Evolutionary conservation across 1,140 invertebrate species (phyloP).

Genomic region (Drosophila novamexicana): DNA sequence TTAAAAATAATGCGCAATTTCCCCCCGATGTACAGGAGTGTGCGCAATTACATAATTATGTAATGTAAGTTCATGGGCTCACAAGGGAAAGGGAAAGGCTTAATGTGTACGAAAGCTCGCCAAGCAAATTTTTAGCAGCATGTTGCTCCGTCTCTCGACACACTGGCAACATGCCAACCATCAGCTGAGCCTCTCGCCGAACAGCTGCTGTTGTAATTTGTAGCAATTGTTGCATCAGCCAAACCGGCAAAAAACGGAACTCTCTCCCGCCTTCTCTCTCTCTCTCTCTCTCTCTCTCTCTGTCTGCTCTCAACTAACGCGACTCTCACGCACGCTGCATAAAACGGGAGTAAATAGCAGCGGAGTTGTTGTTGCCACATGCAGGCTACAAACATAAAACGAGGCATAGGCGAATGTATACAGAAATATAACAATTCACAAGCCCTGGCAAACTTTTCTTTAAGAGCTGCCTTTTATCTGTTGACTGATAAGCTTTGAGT

Average conservation of each 20-base stretch:
- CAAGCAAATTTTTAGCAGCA: constrained; percentile 28
- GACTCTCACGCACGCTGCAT: constrained; percentile 43
- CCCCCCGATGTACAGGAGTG: neutral
- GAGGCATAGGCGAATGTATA: constrained; percentile 1
- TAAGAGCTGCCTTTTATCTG: neutral
- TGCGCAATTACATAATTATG: constrained; percentile 1
- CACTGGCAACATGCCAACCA: constrained; percentile 38
- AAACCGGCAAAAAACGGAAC: constrained; percentile 29
- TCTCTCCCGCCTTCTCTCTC: neutral
- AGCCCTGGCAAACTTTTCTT: neutral
- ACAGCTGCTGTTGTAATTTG: constrained; percentile 62
- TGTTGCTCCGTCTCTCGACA: neutral
- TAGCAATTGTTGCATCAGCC: constrained; percentile 73
- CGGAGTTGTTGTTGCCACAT: neutral
- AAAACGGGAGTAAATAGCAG: no score
- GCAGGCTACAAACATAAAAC: constrained; percentile 6
- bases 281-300: neutral
- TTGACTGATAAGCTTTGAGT: neutral
- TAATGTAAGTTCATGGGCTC: constrained; percentile 6
- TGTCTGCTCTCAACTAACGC: neutral
- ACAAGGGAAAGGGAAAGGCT: neutral
- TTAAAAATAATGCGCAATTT: constrained; percentile 24
- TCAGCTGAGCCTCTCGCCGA: constrained; percentile 43
- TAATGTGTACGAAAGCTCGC: constrained; percentile 1
- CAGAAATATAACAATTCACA: neutral